These are phyloP conservation scores for Cherax quadricarinatus DNA, from an alignment of 1,140 invertebrate species.

Conservation along the genomic window DNA sequence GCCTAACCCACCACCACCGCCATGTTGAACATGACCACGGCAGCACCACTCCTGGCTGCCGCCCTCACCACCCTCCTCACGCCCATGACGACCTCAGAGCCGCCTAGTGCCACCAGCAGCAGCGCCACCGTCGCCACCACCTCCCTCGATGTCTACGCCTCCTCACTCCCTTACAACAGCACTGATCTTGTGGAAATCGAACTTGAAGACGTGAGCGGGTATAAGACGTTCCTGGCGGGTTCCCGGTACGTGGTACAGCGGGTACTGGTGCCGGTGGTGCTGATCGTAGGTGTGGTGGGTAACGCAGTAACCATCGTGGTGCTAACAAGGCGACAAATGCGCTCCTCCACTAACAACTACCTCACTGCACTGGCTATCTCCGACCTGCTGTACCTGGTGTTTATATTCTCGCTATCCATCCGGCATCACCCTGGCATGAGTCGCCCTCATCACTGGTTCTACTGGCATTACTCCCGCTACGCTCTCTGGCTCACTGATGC, in stretches of 20 bases:
- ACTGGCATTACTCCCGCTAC: slow-evolving; percentile 79
- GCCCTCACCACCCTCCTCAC: slow-evolving; percentile 33
- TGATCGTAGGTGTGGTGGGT: slow-evolving; percentile 83
- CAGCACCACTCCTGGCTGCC: slow-evolving; percentile 26
- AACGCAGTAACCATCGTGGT: slow-evolving; percentile 86
- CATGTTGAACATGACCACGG: slow-evolving; percentile 40
- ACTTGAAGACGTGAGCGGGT: background rate
- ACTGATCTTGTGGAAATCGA: background rate
- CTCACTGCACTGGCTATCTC: slow-evolving; percentile 85
- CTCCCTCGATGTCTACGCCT: background rate
- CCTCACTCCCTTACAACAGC: background rate
- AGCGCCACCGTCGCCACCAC: background rate
- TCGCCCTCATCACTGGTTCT: slow-evolving; percentile 78
- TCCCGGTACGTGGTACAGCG: slow-evolving; percentile 82
- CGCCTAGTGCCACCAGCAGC: background rate
- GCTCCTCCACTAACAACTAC: slow-evolving; percentile 85
- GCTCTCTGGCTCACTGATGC: slow-evolving; percentile 82
- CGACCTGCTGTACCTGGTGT: slow-evolving; percentile 84
- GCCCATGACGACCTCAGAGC: background rate
- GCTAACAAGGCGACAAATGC: slow-evolving; percentile 85
- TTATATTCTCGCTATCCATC: slow-evolving; percentile 82
- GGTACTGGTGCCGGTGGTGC: slow-evolving; percentile 83
- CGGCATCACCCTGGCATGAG: slow-evolving; percentile 81
- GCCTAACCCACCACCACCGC: background rate
- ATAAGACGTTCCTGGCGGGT: slow-evolving; percentile 68